Conservation (phyloP, 1,140 invertebrate genomes). For the Melanaphis sacchari region DNA sequence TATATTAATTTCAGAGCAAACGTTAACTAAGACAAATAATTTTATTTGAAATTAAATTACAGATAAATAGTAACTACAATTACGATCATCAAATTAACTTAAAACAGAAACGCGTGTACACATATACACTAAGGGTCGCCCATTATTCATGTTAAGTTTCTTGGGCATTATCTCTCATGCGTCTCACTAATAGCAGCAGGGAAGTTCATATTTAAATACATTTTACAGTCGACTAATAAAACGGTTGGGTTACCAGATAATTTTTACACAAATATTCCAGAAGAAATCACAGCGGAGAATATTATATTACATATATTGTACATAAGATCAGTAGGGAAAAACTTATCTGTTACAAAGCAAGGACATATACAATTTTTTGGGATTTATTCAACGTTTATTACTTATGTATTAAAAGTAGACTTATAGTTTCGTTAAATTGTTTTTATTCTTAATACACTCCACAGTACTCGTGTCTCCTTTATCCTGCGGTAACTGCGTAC, state of each 20-base stretch:
- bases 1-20: neutral
- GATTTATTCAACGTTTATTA: neutral
- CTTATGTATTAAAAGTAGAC: neutral
- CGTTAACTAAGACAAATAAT: neutral
- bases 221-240: neutral
- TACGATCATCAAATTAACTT: constrained; percentile 20
- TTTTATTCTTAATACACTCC: neutral
- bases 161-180: neutral
- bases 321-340: neutral
- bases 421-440: neutral
- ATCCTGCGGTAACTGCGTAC: neutral
- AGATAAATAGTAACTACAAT: neutral
- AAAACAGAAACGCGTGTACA: neutral
- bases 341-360: neutral
- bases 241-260: neutral
- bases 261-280: neutral
- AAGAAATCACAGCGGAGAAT: neutral
- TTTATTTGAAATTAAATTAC: neutral
- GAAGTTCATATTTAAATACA: neutral
- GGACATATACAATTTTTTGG: no score
- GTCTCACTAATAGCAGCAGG: neutral
- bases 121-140: neutral
- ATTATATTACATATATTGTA: neutral
- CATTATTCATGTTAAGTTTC: constrained; percentile 15
- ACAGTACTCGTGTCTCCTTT: neutral